phyloP scores from a whole-genome alignment of 2,113 vertebrate genomes.

The Dendrocopos noguchii region DNA sequence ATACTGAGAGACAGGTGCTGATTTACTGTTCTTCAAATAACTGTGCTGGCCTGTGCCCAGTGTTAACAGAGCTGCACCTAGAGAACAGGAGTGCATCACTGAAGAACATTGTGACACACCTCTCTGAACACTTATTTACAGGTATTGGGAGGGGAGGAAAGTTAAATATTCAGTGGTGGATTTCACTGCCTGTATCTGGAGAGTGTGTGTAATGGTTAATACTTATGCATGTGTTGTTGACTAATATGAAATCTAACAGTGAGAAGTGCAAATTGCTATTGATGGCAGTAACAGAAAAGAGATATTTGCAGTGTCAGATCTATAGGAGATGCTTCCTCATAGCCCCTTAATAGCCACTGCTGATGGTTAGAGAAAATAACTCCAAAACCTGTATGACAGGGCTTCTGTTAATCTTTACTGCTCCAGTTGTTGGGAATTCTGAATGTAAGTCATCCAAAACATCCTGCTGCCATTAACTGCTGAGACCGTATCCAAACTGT shows the following conservation, averaged over 20 bases:
- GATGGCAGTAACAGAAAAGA: neutral
- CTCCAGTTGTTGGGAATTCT: neutral
- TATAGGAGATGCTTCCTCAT: neutral
- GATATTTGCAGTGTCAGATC: neutral
- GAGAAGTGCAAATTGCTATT: neutral
- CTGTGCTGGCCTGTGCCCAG: constrained; percentile 20
- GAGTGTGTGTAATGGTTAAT: neutral
- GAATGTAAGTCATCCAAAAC: neutral
- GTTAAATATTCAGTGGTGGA: neutral
- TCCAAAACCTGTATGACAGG: neutral
- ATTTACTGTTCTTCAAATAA: constrained; percentile 70
- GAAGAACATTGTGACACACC: neutral
- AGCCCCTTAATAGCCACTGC: neutral
- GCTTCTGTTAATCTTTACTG: neutral
- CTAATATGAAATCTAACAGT: neutral
- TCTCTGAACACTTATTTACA: neutral
- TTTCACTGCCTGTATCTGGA: neutral
- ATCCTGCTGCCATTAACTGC: neutral
- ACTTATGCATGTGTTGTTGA: neutral
- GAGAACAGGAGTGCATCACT: neutral
- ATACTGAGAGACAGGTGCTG: constrained; percentile 65
- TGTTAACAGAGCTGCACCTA: neutral
- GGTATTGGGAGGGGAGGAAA: neutral
- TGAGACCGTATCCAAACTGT: rapidly evolving
- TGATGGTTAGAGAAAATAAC: neutral